Evolutionary conservation across 2,797 vertebrate genomes (phyloP), one percentile per base, ranked within the genome.

Genomic region (Hippocampus kuda): DNA sequence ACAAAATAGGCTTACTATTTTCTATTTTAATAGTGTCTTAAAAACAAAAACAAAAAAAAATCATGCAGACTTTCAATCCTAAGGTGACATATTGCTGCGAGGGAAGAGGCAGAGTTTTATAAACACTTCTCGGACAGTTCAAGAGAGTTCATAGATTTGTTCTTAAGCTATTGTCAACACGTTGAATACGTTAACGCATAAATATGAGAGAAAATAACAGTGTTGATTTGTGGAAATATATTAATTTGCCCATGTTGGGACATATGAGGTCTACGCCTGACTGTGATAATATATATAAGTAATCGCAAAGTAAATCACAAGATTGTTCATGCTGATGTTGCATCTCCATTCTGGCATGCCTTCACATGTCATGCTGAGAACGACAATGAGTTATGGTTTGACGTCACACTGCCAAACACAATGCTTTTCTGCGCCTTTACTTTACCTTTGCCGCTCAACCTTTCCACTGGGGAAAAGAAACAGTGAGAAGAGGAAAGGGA

Each of bases 361-460:
- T 75, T 70, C 57, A 81, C 20, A 22, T 74, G 18, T 66, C 54
- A 66, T 26, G n/a, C 56, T 54, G 66, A 53, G 20, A 75, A 75
- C n/a, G 70, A 26, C 8, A 27, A 76, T 54, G 18, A 3, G 71
- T 66, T 62, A 70, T 8, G 24, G 66, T 65, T 72, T 78, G 72
- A 49, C 70, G 72, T 78, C 71, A 85, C 42, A 13, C 73, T 76
- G 69, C 56, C 46, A 69, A 68, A 65, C 75, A 51, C 30, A 48
- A 69, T 56, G 72, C 75, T 79, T 79, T 20, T 83, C 51, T 70
- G 68, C 67, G 78, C 46, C 8, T 10, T 75, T 77, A 85, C 60
- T 83, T 89, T 89, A 90, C 90, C 91, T 92, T 90, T 68, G 67
- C 66, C 67, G 86, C 78, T 90, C 83, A 90, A 85, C 83, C 83